A percentile compares a stretch with the other conserved stretches of the same genome.
Evolutionary conservation across 2,797 vertebrate genomes (phyloP).

Genomic region (Coregonus suidteri): DNA sequence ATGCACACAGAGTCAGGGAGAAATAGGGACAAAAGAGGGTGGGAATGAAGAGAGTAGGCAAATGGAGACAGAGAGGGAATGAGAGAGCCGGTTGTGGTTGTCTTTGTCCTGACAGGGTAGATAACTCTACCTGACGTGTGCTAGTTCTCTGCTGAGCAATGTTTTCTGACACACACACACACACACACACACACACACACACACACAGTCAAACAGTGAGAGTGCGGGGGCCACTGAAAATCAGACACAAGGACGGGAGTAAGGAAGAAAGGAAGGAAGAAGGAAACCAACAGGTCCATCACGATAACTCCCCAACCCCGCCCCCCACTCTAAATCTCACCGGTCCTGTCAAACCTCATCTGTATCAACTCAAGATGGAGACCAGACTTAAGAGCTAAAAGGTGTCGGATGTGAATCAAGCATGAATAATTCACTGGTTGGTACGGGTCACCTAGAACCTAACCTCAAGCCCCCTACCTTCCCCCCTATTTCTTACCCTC

Average conservation of each 20-base stretch:
- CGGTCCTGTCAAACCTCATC: slow-evolving; percentile 26
- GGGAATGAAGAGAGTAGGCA: too few species aligned
- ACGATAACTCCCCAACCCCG: not conserved
- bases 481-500: not conserved
- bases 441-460: slow-evolving; percentile 35
- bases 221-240: too few species aligned
- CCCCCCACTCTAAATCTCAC: not conserved
- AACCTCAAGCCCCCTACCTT: not conserved
- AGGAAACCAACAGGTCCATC: slow-evolving; percentile 12
- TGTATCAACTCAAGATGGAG: slow-evolving; percentile 22
- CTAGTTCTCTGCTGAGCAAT: slow-evolving; percentile 20
- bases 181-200: not conserved
- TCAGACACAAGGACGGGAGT: not conserved
- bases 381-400: slow-evolving; percentile 46
- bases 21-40: not conserved
- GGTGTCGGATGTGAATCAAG: slow-evolving; percentile 41
- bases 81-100: slow-evolving; percentile 11
- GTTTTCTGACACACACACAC: slow-evolving; percentile 33
- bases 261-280: not conserved
- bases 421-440: slow-evolving; percentile 46
- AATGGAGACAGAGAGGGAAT: slow-evolving; percentile 7
- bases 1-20: not conserved
- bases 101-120: slow-evolving; percentile 43
- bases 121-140: slow-evolving; percentile 42
- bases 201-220: not conserved